Evolutionary conservation across 2,888 invertebrate genomes (phyloP).

Genomic region (Catocala nupta): DNA sequence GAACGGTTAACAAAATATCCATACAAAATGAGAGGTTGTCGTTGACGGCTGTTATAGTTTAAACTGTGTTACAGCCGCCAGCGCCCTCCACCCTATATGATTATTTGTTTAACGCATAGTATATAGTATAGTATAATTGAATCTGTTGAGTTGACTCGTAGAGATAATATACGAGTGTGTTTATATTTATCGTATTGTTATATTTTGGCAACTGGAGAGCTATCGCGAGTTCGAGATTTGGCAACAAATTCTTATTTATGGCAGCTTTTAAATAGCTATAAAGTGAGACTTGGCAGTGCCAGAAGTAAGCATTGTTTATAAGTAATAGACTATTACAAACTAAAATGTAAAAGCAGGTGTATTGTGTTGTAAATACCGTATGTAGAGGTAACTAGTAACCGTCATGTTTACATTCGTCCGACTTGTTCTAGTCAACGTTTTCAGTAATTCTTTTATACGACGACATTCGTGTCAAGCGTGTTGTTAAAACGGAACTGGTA

Average conservation of each 20-base stretch:
- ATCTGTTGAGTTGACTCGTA: neutral
- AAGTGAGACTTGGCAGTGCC: slow-evolving; percentile 37
- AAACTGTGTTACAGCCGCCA: no score
- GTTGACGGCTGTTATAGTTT: no score
- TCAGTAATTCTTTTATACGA: no score
- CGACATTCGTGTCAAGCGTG: neutral
- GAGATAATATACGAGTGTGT: neutral
- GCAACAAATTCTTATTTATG: slow-evolving; percentile 42
- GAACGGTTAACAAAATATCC: no score
- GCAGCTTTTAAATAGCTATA: slow-evolving; percentile 37
- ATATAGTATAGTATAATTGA: no score
- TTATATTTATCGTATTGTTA: slow-evolving; percentile 16
- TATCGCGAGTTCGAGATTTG: slow-evolving; percentile 40
- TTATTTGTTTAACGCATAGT: no score
- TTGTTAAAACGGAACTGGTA: no score
- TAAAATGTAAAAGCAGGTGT: slow-evolving; percentile 10
- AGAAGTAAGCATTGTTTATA: slow-evolving; percentile 30
- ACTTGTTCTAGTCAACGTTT: no score
- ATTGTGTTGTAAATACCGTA: slow-evolving; percentile 18
- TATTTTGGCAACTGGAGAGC: slow-evolving; percentile 30
- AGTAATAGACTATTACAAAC: slow-evolving; percentile 24
- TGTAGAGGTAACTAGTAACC: slow-evolving; percentile 7
- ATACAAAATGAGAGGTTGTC: no score
- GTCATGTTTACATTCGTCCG: neutral
- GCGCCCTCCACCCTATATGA: no score